Evolutionary conservation across 2,888 invertebrate species (phyloP).

Genomic region (Perizoma flavofasciatum): DNA sequence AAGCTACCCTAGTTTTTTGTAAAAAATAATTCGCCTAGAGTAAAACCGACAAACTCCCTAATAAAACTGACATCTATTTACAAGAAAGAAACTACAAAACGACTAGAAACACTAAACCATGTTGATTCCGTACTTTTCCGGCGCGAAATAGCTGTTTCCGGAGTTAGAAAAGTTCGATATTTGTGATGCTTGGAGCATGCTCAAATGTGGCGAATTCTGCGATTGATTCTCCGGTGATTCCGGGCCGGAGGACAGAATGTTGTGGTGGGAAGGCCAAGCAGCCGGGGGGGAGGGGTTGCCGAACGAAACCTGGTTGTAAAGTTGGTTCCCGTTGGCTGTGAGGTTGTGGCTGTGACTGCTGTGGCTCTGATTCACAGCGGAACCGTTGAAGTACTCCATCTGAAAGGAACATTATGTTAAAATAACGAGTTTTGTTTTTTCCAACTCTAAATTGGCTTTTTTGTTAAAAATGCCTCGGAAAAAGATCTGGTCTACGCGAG

Average conservation of each 20-base stretch:
- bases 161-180: constrained; percentile 81
- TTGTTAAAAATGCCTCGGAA: too few relatives aligned
- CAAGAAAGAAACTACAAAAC: constrained; percentile 52
- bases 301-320: constrained; percentile 80
- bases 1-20: not conserved
- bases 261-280: constrained; percentile 77
- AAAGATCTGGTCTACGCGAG: too few relatives aligned
- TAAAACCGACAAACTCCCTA: constrained; percentile 38
- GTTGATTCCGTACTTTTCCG: constrained; percentile 81
- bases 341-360: constrained; percentile 74
- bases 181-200: constrained; percentile 79
- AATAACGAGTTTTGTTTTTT: too few relatives aligned
- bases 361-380: constrained; percentile 75
- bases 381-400: constrained; percentile 82
- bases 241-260: constrained; percentile 72
- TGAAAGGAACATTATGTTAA: constrained; percentile 44
- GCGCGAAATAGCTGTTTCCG: constrained; percentile 78
- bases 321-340: constrained; percentile 74
- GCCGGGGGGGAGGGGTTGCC: constrained; percentile 77
- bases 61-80: constrained; percentile 41
- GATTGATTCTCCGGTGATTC: constrained; percentile 78
- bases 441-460: too few relatives aligned
- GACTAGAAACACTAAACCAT: constrained; percentile 81
- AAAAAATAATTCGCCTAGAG: constrained; percentile 12
- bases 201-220: constrained; percentile 73